phyloP scores from a whole-genome alignment of 2,888 invertebrate genomes.

The Patella caerulea region DNA sequence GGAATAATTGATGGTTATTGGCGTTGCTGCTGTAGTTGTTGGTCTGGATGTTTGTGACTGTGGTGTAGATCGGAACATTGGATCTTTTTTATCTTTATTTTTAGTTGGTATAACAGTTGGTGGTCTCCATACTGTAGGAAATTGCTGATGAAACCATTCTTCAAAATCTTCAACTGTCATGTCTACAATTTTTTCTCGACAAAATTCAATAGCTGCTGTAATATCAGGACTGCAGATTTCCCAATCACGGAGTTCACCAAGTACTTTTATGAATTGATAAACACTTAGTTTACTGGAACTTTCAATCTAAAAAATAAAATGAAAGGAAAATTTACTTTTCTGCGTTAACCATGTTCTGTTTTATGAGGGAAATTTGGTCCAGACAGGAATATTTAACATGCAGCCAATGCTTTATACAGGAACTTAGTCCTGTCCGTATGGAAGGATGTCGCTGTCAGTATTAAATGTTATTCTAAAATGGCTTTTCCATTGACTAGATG shows the following conservation, averaged over 20 bases:
- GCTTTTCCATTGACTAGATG: too few species aligned
- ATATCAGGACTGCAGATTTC: conserved; percentile 71
- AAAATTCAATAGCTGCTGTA: conserved; percentile 69
- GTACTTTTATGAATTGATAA: conserved; percentile 67
- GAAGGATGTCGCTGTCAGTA: too few species aligned
- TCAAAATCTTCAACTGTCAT: conserved; percentile 70
- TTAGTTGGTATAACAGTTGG: conserved; percentile 60
- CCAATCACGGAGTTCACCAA: conserved; percentile 67
- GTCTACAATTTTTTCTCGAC: conserved; percentile 68
- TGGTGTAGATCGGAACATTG: background rate
- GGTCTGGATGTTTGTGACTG: background rate
- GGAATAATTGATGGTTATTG: too few species aligned
- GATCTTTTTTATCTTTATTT: conserved; percentile 8
- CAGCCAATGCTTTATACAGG: too few species aligned
- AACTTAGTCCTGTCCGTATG: too few species aligned
- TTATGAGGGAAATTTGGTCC: too few species aligned
- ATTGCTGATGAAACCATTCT: conserved; percentile 67
- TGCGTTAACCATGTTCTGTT: too few species aligned
- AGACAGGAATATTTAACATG: too few species aligned
- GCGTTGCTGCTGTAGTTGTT: background rate
- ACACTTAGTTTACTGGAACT: conserved; percentile 66
- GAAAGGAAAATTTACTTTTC: background rate
- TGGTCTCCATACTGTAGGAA: conserved; percentile 64
- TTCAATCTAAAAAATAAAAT: conserved; percentile 58
- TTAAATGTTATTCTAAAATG: too few species aligned